A percentile compares a stretch with the other conserved stretches of the same genome.
Evolutionary conservation across 2,113 vertebrate genomes (phyloP).

Genomic region (Pterocles gutturalis): DNA sequence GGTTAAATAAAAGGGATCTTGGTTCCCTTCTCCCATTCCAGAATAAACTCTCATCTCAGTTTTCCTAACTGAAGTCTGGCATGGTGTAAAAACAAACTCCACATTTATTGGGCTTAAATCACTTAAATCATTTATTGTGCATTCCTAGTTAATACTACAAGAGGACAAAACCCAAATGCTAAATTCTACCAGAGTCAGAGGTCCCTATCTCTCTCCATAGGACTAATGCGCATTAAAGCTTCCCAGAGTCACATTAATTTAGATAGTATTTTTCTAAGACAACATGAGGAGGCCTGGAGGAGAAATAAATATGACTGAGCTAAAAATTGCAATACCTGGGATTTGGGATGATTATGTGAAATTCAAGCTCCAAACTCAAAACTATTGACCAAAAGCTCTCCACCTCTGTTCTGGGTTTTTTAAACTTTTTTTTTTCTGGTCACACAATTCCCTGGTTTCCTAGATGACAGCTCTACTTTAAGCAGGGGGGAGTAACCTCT

Average conservation of each 20-base stretch:
- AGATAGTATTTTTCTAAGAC: neutral
- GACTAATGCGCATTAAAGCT: neutral
- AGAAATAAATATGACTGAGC: neutral
- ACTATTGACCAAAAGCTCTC: neutral
- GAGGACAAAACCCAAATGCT: neutral
- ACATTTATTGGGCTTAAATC: neutral
- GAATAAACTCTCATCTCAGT: neutral
- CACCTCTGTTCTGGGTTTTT: neutral
- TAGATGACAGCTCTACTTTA: constrained; percentile 23
- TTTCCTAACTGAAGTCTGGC: neutral
- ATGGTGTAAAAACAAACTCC: neutral
- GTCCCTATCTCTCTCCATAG: neutral
- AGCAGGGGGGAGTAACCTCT: neutral
- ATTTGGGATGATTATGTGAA: neutral
- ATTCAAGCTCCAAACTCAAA: neutral
- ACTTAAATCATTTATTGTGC: neutral
- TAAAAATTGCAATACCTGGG: neutral
- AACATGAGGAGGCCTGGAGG: neutral
- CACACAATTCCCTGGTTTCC: neutral
- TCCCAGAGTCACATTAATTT: neutral
- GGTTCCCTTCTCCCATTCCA: neutral
- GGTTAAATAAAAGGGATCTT: neutral
- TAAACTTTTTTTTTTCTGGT: neutral
- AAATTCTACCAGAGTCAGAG: neutral
- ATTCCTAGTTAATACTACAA: neutral